Conservation (phyloP, 92 coral and sea anemone genomes). For the Actinernus sp. region DNA sequence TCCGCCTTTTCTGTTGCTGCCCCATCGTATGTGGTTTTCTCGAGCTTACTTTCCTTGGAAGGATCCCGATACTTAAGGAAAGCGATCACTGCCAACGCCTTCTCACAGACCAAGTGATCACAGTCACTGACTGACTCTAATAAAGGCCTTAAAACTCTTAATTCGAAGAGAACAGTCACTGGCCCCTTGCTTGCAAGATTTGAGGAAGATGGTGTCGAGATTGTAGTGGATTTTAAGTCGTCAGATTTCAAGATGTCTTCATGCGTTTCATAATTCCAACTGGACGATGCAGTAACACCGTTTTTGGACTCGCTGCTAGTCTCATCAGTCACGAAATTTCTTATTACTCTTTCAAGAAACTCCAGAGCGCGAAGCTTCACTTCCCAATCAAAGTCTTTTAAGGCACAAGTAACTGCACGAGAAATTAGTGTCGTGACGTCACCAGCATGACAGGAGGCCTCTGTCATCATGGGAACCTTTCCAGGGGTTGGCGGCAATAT, state of each 20-base stretch:
- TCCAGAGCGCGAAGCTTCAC: constrained; percentile 84
- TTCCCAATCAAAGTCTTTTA: constrained; percentile 98
- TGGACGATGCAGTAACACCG: not conserved
- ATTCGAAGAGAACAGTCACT: constrained; percentile 8
- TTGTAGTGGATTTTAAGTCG: too few species aligned
- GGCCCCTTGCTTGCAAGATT: not conserved
- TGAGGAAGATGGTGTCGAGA: too few species aligned
- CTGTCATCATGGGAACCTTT: too few species aligned
- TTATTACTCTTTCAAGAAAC: constrained; percentile 68
- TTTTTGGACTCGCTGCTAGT: not conserved
- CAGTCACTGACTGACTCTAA: constrained; percentile 79
- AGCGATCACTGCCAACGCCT: constrained; percentile 57
- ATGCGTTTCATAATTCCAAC: not conserved
- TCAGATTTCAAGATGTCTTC: not conserved
- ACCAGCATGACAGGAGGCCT: not conserved
- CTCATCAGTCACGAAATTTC: not conserved
- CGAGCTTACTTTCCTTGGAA: too few species aligned
- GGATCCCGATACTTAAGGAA: too few species aligned
- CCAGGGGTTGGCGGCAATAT: too few species aligned
- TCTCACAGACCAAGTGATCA: constrained; percentile 84
- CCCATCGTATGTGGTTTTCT: not conserved
- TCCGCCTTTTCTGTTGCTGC: not conserved
- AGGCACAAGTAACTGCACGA: constrained; percentile 6
- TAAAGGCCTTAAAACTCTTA: constrained; percentile 60
- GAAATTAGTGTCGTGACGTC: constrained; percentile 1